These are phyloP conservation scores for Pollenia labialis DNA, from an alignment of 2,888 invertebrate species.

Conservation along the genomic window DNA sequence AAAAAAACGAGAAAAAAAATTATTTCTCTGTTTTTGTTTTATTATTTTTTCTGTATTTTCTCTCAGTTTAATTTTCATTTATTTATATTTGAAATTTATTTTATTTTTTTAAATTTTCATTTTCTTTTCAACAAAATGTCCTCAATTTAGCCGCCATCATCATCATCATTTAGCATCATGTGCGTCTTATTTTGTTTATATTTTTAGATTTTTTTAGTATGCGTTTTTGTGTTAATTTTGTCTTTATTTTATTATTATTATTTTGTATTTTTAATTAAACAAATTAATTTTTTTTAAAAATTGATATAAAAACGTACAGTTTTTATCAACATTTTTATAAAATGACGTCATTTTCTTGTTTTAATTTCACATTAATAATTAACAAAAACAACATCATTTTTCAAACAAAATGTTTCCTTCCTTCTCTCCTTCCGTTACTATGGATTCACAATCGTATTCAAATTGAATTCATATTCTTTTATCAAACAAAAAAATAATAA, in stretches of 20 bases:
- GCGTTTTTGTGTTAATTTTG: conserved; percentile 36
- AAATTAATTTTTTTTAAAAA: conserved; percentile 39
- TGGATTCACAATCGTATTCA: conserved; percentile 5
- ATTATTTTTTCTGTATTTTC: conserved; percentile 40
- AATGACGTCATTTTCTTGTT: conserved; percentile 65
- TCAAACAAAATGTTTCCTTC: neutral
- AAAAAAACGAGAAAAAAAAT: conserved; percentile 50
- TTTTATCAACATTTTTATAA: conserved; percentile 47
- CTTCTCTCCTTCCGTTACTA: conserved; percentile 37
- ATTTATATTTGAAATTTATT: conserved; percentile 37
- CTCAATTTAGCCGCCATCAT: conserved; percentile 72
- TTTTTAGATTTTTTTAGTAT: conserved; percentile 62
- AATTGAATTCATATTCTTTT: conserved; percentile 4
- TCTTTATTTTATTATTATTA: neutral
- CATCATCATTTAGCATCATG: conserved; percentile 30
- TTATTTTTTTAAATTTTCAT: conserved; percentile 30
- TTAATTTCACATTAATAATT: conserved; percentile 30
- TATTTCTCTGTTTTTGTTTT: conserved; percentile 28
- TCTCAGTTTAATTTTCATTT: conserved; percentile 33
- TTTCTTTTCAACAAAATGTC: conserved; percentile 69
- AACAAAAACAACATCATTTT: conserved; percentile 15
- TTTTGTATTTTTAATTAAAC: conserved; percentile 37
- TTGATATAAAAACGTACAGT: conserved; percentile 55
- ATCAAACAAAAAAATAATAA: neutral
- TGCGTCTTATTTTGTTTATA: conserved; percentile 55